Percentiles rank a stretch among this genome's conserved stretches.
Conservation (phyloP, 2,888 invertebrate genomes). For the Strigamia crassipes region DNA sequence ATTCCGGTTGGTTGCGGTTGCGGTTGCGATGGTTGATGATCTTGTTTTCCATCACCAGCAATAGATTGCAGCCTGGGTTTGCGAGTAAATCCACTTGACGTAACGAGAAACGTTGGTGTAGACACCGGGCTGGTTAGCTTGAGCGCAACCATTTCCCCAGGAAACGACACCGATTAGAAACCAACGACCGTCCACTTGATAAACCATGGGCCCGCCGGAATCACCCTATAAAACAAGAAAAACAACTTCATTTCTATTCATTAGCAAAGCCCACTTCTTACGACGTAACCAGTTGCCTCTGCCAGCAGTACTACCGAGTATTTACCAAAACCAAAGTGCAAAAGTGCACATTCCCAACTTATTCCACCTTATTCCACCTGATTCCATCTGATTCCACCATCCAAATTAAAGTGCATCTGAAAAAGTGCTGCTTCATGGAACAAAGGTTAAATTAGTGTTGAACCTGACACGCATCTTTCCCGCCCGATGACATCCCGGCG, state of each 20-base stretch:
- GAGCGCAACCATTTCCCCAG: conserved; percentile 82
- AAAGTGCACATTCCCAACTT: neutral
- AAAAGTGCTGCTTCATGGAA: neutral
- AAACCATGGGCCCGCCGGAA: conserved; percentile 80
- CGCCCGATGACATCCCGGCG: neutral
- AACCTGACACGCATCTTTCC: conserved; percentile 36
- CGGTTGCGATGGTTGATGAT: too few relatives aligned
- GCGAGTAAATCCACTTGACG: conserved; percentile 69
- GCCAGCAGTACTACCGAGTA: too few relatives aligned
- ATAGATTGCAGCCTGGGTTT: conserved; percentile 27
- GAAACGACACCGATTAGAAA: conserved; percentile 79
- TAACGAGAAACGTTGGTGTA: conserved; percentile 76
- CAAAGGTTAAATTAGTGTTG: neutral
- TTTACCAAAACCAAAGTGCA: neutral
- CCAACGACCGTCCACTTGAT: conserved; percentile 76
- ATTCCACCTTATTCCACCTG: neutral
- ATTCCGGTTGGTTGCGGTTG: too few relatives aligned
- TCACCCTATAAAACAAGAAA: conserved; percentile 68
- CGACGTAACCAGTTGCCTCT: too few relatives aligned
- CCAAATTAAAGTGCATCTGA: neutral
- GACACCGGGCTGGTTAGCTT: conserved; percentile 74
- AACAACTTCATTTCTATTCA: conserved; percentile 19
- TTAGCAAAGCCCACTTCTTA: neutral
- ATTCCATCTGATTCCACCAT: too few relatives aligned
- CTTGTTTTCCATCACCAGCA: conserved; percentile 3